phyloP scores from a whole-genome alignment of 2,113 vertebrate genomes.

The Acanthisitta chloris region DNA sequence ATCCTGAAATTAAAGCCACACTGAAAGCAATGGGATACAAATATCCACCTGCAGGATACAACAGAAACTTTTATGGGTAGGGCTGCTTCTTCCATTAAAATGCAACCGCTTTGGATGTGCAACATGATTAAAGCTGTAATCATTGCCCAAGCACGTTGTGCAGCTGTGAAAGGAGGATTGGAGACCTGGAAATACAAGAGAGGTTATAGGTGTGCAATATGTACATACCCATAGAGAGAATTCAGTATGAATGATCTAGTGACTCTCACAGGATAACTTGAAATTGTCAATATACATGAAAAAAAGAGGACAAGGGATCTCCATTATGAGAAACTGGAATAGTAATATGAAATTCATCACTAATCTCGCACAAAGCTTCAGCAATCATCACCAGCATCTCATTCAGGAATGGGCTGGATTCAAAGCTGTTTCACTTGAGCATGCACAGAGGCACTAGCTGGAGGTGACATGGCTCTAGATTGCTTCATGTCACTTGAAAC shows the following conservation, averaged over 20 bases:
- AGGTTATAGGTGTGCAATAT: neutral
- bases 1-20: neutral
- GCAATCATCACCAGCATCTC: neutral
- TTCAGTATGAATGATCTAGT: neutral
- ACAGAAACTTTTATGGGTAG: neutral
- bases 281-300: neutral
- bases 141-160: neutral
- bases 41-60: constrained; percentile 19
- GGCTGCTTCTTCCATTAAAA: neutral
- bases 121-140: neutral
- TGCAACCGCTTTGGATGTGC: neutral
- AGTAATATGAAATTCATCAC: neutral
- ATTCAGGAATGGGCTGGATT: neutral
- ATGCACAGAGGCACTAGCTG: neutral
- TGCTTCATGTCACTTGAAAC: neutral
- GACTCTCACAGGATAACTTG: neutral
- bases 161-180: neutral
- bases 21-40: neutral
- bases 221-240: neutral
- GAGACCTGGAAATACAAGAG: neutral
- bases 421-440: neutral
- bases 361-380: neutral
- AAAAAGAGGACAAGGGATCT: neutral
- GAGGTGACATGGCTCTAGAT: neutral
- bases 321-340: neutral